Base-by-base conservation (phyloP, 2,888 invertebrate genomes). In the Tachina lurida region DNA sequence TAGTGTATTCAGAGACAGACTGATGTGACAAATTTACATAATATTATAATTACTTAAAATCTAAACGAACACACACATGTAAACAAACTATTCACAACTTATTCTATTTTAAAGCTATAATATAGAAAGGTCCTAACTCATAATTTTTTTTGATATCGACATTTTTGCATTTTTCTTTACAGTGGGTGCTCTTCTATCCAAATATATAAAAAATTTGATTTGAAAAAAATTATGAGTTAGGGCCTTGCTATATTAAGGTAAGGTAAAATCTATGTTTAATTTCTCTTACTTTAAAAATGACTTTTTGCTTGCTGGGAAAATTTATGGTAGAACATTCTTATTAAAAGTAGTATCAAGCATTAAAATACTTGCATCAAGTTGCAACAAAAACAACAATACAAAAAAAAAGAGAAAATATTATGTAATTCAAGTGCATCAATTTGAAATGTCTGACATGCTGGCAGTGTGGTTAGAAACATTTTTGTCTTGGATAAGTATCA, bases 11-110 rank as follows among this genome's bases (percentile, higher is more conserved):
- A 49, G 47, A 49, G 71, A 65, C 62, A 70, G 43, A 78, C 5
- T n/a, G 13, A 62, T 10, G 31, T 76, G 65, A 70, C 60, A 70
- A 60, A 47, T 70, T 47, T 70, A 31, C 43, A 22, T 52, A 60
- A 62, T 41, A 70, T 56, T 41, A 71, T 79, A 79, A 65, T 79
- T 63, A 71, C 31, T 31, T 45, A 71, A 73, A 39, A 56, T 17
- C 22, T 22, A 47, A 73, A 65, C 39, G 12, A 71, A 49, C 13
- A 60, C 22, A 65, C 45, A 67, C 45, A 54, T 7, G 7, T 31
- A 7, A 31, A 41, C 2, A 45, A 9, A 19, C 47, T 22, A 31
- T 47, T 45, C 15, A 19, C 19, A 70, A 13, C 63, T 12, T 45
- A 79, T 73, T 70, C 39, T 13, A 49, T 67, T 67, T 47, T 47